Evolutionary conservation across 2,797 vertebrate genomes (phyloP), one percentile per base, ranked within the genome.

Genomic region (Apogon talboti): DNA sequence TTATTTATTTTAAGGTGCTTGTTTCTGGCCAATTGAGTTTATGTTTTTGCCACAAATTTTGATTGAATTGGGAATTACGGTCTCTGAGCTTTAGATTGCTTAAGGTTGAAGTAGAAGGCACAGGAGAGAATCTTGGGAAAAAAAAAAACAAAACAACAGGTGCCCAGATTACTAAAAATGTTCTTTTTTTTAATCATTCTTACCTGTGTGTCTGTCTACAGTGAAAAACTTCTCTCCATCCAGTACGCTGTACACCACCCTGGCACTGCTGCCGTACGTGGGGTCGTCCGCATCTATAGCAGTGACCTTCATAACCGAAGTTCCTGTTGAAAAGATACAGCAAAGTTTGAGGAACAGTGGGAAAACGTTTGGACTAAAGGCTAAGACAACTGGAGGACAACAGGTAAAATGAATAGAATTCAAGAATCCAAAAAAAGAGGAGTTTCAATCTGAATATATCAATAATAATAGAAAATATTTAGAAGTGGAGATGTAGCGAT

Each of bases 241-340:
- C 90, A 98, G 91, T 14, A 98, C 95, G 0, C 96, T 98, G 92
- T 99, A 99, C 53, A 98, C 95, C 55, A 99, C 93, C 61, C 95
- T 85, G 52, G 98, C 98, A 19, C 97, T 99, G 94, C 95, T 99
- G 52, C 98, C 98, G 0, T 99, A 99, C 0, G 95, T 95, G 51
- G 97, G 98, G 88, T 99, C 98, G 0, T 99, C 98, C 0, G 96
- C 98, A 11, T 99, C 98, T 0, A 96, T 98, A 0, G 98, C 98
- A 66, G 95, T 95, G 71, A 99, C 96, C 90, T 96, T 97, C 96
- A 99, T 99, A 74, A 99, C 96, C 0, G 98, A 98, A 0, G 97
- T 97, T 81, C 97, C 98, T 99, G 92, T 80, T 73, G 55, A 70
- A 77, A 62, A 82, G 5, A 76, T 47, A 70, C 40, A 84, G 18